Conservation (phyloP, 2,888 invertebrate species). For the Ornithoptera priamus region DNA sequence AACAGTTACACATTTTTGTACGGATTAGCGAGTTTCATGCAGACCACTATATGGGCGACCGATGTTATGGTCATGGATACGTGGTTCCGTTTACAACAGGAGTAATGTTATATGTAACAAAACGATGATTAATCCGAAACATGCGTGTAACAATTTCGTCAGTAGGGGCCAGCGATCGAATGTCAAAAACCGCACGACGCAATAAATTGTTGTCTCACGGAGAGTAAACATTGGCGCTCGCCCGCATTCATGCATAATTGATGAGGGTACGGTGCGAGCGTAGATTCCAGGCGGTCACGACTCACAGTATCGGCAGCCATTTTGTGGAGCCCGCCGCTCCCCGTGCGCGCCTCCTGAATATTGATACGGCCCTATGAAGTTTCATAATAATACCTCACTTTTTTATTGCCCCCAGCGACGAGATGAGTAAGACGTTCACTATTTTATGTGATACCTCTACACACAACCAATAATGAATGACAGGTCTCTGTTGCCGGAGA, state of each 20-base stretch:
- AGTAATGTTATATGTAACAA: slow-evolving; percentile 16
- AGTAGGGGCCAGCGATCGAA: slow-evolving; percentile 55
- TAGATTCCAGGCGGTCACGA: slow-evolving; percentile 78
- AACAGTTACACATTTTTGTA: too few relatives aligned
- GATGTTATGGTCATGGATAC: too few relatives aligned
- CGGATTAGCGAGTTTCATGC: too few relatives aligned
- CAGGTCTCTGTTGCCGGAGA: too few relatives aligned
- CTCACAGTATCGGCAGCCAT: slow-evolving; percentile 74
- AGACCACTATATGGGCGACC: too few relatives aligned
- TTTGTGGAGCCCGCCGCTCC: slow-evolving; percentile 71
- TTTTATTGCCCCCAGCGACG: too few relatives aligned
- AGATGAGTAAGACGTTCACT: too few relatives aligned
- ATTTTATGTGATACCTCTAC: too few relatives aligned
- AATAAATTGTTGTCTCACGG: slow-evolving; percentile 77
- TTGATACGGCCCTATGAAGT: slow-evolving; percentile 62
- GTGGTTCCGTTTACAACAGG: background rate
- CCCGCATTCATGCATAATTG: slow-evolving; percentile 79
- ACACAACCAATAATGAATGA: too few relatives aligned
- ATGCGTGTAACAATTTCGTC: slow-evolving; percentile 50
- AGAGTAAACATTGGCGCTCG: slow-evolving; percentile 76
- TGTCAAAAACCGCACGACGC: slow-evolving; percentile 77
- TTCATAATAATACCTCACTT: slow-evolving; percentile 30
- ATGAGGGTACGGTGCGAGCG: slow-evolving; percentile 72
- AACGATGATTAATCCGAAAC: slow-evolving; percentile 21
- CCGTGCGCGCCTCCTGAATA: slow-evolving; percentile 65